phyloP scores from a whole-genome alignment of 2,797 vertebrate species.

The Iguana delicatissima region DNA sequence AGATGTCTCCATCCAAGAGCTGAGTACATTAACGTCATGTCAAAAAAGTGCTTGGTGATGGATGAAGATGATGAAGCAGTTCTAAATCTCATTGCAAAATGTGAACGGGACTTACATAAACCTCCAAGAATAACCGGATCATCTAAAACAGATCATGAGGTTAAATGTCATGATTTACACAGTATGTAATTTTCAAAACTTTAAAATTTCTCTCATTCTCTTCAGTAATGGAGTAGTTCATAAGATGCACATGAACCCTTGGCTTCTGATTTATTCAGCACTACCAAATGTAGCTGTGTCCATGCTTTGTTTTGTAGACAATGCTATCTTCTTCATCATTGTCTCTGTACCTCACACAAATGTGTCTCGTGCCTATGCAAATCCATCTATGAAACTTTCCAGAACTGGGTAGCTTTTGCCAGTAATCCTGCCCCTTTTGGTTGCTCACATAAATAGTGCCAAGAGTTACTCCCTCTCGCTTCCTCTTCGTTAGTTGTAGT shows the following conservation, averaged over 20 bases:
- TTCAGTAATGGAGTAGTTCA: background rate
- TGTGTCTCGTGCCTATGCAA: too few relatives aligned
- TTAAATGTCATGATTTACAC: slow-evolving; percentile 52
- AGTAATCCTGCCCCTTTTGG: too few relatives aligned
- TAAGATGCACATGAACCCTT: background rate
- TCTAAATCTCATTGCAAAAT: slow-evolving; percentile 78
- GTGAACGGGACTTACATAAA: slow-evolving; percentile 68
- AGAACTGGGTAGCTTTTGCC: too few relatives aligned
- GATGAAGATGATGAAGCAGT: slow-evolving; percentile 81
- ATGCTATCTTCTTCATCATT: background rate
- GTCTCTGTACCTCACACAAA: too few relatives aligned
- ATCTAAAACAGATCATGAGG: slow-evolving; percentile 61
- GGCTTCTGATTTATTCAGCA: background rate
- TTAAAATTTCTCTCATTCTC: background rate
- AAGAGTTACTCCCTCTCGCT: too few relatives aligned
- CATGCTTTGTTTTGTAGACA: background rate
- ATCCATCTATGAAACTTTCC: too few relatives aligned
- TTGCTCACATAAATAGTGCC: too few relatives aligned
- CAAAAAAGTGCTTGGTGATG: slow-evolving; percentile 73
- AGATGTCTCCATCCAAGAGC: slow-evolving; percentile 77
- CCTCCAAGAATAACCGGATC: slow-evolving; percentile 60
- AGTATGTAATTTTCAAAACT: slow-evolving; percentile 65
- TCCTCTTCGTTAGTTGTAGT: too few relatives aligned
- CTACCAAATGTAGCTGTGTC: background rate
- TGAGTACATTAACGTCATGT: slow-evolving; percentile 73